These are phyloP conservation scores for Congeria kusceri DNA, from an alignment of 2,888 invertebrate genomes.

Conservation along the genomic window DNA sequence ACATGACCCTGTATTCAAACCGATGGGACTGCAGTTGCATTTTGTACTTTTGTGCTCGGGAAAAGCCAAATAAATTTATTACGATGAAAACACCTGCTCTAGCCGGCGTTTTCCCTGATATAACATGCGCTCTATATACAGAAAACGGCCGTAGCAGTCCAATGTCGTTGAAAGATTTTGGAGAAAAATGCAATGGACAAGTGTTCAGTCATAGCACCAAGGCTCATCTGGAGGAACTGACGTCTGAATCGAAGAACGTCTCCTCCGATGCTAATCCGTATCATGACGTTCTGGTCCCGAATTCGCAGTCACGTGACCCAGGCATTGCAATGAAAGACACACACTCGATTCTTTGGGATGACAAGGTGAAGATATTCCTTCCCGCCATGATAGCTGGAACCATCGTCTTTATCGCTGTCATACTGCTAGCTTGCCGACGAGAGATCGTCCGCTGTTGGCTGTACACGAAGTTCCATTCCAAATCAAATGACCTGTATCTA, in stretches of 20 bases:
- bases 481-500: slow-evolving; percentile 32
- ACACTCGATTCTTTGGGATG: neutral
- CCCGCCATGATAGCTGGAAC: slow-evolving; percentile 54
- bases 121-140: neutral
- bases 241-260: neutral
- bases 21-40: slow-evolving; percentile 69
- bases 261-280: neutral
- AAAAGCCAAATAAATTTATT: slow-evolving; percentile 41
- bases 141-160: neutral
- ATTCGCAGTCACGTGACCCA: neutral
- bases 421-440: slow-evolving; percentile 46
- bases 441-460: slow-evolving; percentile 50
- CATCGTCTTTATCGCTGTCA: slow-evolving; percentile 60
- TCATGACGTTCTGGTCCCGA: too few relatives aligned
- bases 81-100: neutral
- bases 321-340: neutral
- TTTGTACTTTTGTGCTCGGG: slow-evolving; percentile 50
- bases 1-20: slow-evolving; percentile 63
- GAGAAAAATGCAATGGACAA: neutral
- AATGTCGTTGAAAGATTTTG: neutral
- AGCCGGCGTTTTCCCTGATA: neutral
- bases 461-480: slow-evolving; percentile 47
- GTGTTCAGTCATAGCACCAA: neutral
- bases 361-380: slow-evolving; percentile 43
- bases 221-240: neutral